Percentiles rank a stretch among this genome's conserved stretches.
phyloP scores from a whole-genome alignment of 2,888 invertebrate species.

The Amphipyra berbera region DNA sequence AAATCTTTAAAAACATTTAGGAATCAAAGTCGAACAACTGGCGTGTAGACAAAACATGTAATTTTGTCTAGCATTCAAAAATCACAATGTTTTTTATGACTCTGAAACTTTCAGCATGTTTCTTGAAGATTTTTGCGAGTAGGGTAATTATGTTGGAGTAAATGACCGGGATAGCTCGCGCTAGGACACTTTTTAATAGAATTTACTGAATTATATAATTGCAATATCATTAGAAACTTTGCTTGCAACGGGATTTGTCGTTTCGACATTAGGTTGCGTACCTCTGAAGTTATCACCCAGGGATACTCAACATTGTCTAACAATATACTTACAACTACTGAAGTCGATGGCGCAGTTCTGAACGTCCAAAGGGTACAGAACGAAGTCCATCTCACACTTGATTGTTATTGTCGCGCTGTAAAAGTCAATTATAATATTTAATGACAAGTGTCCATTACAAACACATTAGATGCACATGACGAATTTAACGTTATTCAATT shows the following conservation, averaged over 20 bases:
- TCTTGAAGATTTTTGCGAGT: constrained; percentile 14
- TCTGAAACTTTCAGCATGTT: constrained; percentile 36
- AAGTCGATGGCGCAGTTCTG: constrained; percentile 91
- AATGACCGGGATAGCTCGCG: too few relatives aligned
- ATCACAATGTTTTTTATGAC: constrained; percentile 44
- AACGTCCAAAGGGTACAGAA: constrained; percentile 91
- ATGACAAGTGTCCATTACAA: not conserved
- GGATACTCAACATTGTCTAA: too few relatives aligned
- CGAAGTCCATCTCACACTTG: constrained; percentile 92
- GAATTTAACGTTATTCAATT: too few relatives aligned
- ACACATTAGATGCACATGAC: not conserved
- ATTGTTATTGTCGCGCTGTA: constrained; percentile 91
- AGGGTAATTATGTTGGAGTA: constrained; percentile 29
- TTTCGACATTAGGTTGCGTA: too few relatives aligned
- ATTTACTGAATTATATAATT: too few relatives aligned
- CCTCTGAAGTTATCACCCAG: too few relatives aligned
- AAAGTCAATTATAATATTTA: constrained; percentile 47
- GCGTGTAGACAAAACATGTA: constrained; percentile 64
- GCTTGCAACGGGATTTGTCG: too few relatives aligned
- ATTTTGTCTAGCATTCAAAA: constrained; percentile 47
- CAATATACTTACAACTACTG: constrained; percentile 90
- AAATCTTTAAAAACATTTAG: constrained; percentile 40
- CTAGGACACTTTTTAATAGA: not conserved
- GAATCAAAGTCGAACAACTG: constrained; percentile 53
- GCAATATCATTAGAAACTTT: too few relatives aligned